Percentiles rank a stretch among this genome's conserved stretches.
Conservation (phyloP, 2,888 invertebrate genomes). For the Stegana nigrithorax region DNA sequence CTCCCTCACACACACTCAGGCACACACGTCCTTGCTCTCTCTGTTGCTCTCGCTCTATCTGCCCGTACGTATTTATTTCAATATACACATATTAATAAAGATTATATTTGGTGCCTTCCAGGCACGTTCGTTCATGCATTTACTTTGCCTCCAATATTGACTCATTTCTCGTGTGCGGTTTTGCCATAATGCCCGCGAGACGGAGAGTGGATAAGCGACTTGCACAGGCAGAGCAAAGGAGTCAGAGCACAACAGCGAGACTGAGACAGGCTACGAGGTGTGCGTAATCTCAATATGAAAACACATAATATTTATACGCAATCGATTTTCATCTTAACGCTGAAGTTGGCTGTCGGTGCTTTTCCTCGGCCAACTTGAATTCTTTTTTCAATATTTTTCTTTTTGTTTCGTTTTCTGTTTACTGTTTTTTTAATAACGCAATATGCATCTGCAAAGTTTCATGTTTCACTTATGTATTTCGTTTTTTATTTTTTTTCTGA, state of each 20-base stretch:
- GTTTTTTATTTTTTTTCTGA: no score
- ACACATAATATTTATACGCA: conserved; percentile 11
- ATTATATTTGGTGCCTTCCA: conserved; percentile 1
- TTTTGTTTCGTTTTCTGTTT: background rate
- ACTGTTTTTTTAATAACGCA: conserved; percentile 11
- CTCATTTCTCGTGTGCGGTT: no score
- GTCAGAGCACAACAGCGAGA: no score
- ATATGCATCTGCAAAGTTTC: conserved; percentile 8
- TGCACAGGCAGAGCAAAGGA: no score
- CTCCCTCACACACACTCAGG: no score
- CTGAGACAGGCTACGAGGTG: no score
- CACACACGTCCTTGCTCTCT: background rate
- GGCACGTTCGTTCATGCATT: background rate
- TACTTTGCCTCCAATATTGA: conserved; percentile 1
- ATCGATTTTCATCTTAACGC: conserved; percentile 11
- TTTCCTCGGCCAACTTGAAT: background rate
- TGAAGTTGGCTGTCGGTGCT: background rate
- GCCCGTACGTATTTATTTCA: no score
- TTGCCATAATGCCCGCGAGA: no score
- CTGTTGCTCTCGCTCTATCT: no score
- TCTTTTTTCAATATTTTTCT: background rate
- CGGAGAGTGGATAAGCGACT: no score
- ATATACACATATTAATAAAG: conserved; percentile 1
- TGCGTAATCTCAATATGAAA: conserved; percentile 5
- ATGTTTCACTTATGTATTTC: background rate